These are phyloP conservation scores for Caenorhabditis angaria DNA, from an alignment of 2,888 invertebrate genomes.

Conservation along the genomic window DNA sequence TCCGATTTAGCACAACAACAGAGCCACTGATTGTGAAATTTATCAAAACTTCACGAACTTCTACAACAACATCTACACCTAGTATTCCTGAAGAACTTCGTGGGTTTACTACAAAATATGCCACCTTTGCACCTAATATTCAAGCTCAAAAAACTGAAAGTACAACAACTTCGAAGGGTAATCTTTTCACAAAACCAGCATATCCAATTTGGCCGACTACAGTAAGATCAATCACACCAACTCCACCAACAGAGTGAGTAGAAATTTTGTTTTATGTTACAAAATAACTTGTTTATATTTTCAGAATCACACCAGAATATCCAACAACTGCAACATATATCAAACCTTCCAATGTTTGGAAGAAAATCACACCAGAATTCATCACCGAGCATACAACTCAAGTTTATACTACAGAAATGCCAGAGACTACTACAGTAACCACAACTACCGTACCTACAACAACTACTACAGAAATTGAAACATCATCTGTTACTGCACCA, in stretches of 20 bases:
- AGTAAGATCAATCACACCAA: constrained; percentile 13
- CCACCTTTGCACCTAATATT: not conserved
- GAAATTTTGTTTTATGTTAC: not conserved
- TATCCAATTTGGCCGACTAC: constrained; percentile 48
- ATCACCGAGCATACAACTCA: constrained; percentile 34
- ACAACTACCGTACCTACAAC: constrained; percentile 11
- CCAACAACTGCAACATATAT: constrained; percentile 13
- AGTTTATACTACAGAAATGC: constrained; percentile 27
- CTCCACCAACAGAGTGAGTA: not conserved
- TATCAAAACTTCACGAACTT: constrained; percentile 29
- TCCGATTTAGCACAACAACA: constrained; percentile 41
- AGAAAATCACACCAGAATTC: constrained; percentile 32
- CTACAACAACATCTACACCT: constrained; percentile 23
- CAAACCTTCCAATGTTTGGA: constrained; percentile 32
- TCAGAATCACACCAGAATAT: constrained; percentile 6
- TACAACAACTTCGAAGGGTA: constrained; percentile 16
- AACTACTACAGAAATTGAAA: constrained; percentile 19
- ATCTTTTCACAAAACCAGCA: constrained; percentile 26
- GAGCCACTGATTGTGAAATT: constrained; percentile 37
- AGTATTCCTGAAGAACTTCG: constrained; percentile 9
- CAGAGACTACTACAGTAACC: constrained; percentile 11
- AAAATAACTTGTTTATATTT: not conserved
- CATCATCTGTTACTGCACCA: constrained; percentile 24
- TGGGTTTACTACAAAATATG: constrained; percentile 1
- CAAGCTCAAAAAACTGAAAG: constrained; percentile 14